Evolutionary conservation across 2,888 invertebrate species (phyloP).

Genomic region (Julus scanicus): DNA sequence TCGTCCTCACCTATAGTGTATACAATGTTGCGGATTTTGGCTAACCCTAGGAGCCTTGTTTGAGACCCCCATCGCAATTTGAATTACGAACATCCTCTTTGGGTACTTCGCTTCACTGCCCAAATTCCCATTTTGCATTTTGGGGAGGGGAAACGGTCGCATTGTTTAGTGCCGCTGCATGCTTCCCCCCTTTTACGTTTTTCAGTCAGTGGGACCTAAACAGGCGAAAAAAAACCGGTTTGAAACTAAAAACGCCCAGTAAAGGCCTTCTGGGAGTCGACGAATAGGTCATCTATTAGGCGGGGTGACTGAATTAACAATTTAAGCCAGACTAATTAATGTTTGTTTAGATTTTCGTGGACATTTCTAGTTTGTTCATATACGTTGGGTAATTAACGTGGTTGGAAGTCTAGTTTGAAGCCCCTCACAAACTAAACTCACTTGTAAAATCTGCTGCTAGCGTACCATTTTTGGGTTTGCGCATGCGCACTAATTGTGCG

Average conservation of each 20-base stretch:
- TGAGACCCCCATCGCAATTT: constrained; percentile 12
- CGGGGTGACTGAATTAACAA: constrained; percentile 36
- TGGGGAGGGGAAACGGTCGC: background rate
- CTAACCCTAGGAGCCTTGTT: background rate
- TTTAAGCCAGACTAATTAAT: constrained; percentile 18
- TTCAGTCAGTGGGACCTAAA: background rate
- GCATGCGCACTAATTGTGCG: too few species aligned
- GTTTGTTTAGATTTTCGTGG: background rate
- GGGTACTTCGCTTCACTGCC: constrained; percentile 5
- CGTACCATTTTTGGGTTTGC: too few species aligned
- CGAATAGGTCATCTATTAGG: background rate
- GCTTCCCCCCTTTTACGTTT: background rate
- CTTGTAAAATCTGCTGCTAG: too few species aligned
- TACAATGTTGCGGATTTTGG: constrained; percentile 24
- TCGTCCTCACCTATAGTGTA: background rate
- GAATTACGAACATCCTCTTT: background rate
- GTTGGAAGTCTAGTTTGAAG: background rate
- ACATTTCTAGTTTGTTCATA: background rate
- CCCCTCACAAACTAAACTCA: too few species aligned
- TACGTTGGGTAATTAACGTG: background rate
- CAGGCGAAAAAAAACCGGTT: background rate
- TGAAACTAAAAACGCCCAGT: constrained; percentile 25
- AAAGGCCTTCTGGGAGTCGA: constrained; percentile 16
- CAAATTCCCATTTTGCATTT: background rate
- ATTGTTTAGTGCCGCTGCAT: background rate